Evolutionary conservation across 2,888 invertebrate species (phyloP).

Genomic region (Dusona sp.): DNA sequence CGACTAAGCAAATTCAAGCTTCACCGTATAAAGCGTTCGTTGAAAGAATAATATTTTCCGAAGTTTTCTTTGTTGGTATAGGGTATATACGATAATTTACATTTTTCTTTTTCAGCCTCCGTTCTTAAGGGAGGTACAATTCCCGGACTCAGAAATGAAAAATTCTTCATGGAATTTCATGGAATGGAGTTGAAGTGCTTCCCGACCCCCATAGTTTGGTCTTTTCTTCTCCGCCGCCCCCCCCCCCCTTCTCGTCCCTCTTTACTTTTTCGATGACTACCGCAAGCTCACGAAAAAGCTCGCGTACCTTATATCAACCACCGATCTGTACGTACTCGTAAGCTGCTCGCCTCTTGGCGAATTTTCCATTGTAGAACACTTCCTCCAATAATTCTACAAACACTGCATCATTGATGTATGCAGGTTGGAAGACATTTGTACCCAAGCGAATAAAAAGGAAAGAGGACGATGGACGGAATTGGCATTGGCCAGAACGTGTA

Average conservation of each 20-base stretch:
- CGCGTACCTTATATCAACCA: slow-evolving; percentile 52
- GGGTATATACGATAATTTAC: slow-evolving; percentile 17
- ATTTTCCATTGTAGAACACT: slow-evolving; percentile 63
- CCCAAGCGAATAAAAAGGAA: slow-evolving; percentile 46
- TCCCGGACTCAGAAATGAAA: slow-evolving; percentile 49
- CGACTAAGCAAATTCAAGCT: slow-evolving; percentile 7
- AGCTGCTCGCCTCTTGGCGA: slow-evolving; percentile 27
- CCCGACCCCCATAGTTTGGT: slow-evolving; percentile 6
- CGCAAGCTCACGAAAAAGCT: slow-evolving; percentile 64
- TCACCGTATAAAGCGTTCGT: neutral
- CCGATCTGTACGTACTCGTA: slow-evolving; percentile 16
- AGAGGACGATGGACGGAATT: slow-evolving; percentile 16
- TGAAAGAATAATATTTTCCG: slow-evolving; percentile 29
- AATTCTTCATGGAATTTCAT: slow-evolving; percentile 65
- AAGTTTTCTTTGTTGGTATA: slow-evolving; percentile 39
- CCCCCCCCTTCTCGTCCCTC: neutral
- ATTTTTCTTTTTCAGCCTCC: slow-evolving; percentile 30
- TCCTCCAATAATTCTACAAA: slow-evolving; percentile 54
- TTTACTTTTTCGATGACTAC: slow-evolving; percentile 59
- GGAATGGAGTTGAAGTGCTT: slow-evolving; percentile 44
- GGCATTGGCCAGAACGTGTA: slow-evolving; percentile 57
- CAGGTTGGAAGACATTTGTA: slow-evolving; percentile 42
- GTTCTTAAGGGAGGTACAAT: neutral
- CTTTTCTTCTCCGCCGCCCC: neutral
- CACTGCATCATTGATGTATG: slow-evolving; percentile 12